Conservation (phyloP, 2,888 invertebrate genomes). For the Aspidapion aeneum region DNA sequence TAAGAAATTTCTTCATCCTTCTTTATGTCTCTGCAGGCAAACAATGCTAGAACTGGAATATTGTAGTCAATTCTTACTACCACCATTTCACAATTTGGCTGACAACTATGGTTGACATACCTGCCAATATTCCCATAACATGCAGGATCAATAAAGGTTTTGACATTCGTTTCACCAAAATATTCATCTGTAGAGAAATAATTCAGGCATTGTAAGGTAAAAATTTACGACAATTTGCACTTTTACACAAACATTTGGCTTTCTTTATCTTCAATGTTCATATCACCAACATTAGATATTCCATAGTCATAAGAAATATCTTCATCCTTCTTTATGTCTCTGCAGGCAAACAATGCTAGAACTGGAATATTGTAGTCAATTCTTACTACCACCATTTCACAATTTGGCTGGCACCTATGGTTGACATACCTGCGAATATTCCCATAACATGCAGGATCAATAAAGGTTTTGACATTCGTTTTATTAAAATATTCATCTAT, state of each 20-base stretch:
- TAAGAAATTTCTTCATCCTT: slow-evolving; percentile 76
- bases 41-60: too few relatives aligned
- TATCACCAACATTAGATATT: slow-evolving; percentile 33
- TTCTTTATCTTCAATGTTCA: slow-evolving; percentile 21
- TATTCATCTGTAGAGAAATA: slow-evolving; percentile 9
- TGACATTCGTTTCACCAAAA: too few relatives aligned
- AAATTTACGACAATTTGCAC: slow-evolving; percentile 51
- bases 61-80: too few relatives aligned
- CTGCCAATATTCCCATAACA: too few relatives aligned
- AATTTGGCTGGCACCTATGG: slow-evolving; percentile 87
- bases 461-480: slow-evolving; percentile 56
- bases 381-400: slow-evolving; percentile 70
- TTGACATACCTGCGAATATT: slow-evolving; percentile 91
- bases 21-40: too few relatives aligned
- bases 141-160: too few relatives aligned
- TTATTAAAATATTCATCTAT: slow-evolving; percentile 65
- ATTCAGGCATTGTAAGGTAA: slow-evolving; percentile 32
- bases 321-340: slow-evolving; percentile 57
- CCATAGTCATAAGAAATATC: slow-evolving; percentile 84
- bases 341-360: slow-evolving; percentile 71
- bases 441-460: slow-evolving; percentile 77
- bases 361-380: slow-evolving; percentile 69
- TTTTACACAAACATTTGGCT: slow-evolving; percentile 56
- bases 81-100: too few relatives aligned
- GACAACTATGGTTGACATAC: too few relatives aligned